Percentiles rank a stretch among this genome's conserved stretches.
Evolutionary conservation across 2,113 vertebrate genomes (phyloP).

Genomic region (Caloenas nicobarica): DNA sequence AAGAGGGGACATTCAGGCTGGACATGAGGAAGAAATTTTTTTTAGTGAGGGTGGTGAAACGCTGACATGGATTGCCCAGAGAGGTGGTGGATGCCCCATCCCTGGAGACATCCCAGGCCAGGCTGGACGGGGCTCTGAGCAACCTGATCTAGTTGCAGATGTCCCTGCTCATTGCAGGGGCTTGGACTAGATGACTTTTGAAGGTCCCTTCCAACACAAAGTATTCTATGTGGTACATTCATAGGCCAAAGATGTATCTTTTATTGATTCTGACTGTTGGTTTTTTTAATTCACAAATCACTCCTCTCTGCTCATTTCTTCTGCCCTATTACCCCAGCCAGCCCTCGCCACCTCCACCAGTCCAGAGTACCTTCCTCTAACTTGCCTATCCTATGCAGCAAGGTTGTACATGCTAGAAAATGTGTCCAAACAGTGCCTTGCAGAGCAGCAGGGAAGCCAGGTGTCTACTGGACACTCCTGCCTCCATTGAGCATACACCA

Average conservation of each 20-base stretch:
- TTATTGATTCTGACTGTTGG: neutral
- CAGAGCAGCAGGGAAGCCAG: neutral
- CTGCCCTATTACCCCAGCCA: neutral
- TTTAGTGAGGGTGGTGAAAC: too few relatives aligned
- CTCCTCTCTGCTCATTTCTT: neutral
- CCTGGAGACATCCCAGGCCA: too few relatives aligned
- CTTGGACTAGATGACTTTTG: too few relatives aligned
- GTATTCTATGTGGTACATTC: rapidly evolving
- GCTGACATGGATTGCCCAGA: too few relatives aligned
- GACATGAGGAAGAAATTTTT: too few relatives aligned
- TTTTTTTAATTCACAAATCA: neutral
- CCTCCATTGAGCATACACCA: neutral
- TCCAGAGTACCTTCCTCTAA: neutral
- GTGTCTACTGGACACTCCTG: neutral
- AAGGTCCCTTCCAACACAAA: too few relatives aligned
- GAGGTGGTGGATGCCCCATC: too few relatives aligned
- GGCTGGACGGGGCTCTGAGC: too few relatives aligned
- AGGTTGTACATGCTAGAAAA: neutral
- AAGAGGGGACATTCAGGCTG: too few relatives aligned
- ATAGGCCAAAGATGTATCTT: neutral
- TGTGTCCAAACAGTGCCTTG: neutral
- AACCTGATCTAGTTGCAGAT: too few relatives aligned
- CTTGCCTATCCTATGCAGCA: neutral
- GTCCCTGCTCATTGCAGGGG: too few relatives aligned
- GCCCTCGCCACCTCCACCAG: rapidly evolving